phyloP scores from a whole-genome alignment of 1,140 invertebrate species.

The Heliothis subflexa region DNA sequence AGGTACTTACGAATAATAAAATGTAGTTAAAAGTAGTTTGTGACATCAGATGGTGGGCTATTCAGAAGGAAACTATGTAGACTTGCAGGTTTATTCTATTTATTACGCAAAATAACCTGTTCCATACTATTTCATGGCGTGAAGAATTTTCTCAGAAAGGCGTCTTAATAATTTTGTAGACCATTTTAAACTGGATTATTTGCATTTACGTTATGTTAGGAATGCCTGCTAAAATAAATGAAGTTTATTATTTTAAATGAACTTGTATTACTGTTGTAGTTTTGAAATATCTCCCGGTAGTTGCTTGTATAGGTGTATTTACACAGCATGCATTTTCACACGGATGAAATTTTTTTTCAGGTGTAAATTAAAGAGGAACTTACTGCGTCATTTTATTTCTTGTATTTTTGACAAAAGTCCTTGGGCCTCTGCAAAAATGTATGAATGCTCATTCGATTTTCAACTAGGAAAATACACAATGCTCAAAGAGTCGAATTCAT shows the following conservation, averaged over 20 bases:
- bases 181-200: slow-evolving; percentile 45
- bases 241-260: background rate
- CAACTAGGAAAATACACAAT: too few species aligned
- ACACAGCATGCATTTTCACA: background rate
- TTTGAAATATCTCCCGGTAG: background rate
- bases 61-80: slow-evolving; percentile 22
- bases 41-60: slow-evolving; percentile 2
- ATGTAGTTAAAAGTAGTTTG: background rate
- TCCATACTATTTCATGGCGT: slow-evolving; percentile 12
- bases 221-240: slow-evolving; percentile 16
- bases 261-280: background rate
- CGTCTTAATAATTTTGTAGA: slow-evolving; percentile 33
- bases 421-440: too few species aligned
- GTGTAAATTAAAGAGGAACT: too few species aligned
- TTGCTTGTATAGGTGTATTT: background rate
- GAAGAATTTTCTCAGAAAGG: slow-evolving; percentile 29
- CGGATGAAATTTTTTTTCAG: background rate
- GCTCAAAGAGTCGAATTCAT: too few species aligned
- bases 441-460: too few species aligned
- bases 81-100: slow-evolving; percentile 26
- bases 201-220: slow-evolving; percentile 17
- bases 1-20: background rate
- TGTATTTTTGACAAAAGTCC: too few species aligned
- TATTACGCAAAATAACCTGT: slow-evolving; percentile 44
- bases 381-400: too few species aligned